phyloP scores from a whole-genome alignment of 64 coral and sea anemone species.

The Pocillopora verrucosa region DNA sequence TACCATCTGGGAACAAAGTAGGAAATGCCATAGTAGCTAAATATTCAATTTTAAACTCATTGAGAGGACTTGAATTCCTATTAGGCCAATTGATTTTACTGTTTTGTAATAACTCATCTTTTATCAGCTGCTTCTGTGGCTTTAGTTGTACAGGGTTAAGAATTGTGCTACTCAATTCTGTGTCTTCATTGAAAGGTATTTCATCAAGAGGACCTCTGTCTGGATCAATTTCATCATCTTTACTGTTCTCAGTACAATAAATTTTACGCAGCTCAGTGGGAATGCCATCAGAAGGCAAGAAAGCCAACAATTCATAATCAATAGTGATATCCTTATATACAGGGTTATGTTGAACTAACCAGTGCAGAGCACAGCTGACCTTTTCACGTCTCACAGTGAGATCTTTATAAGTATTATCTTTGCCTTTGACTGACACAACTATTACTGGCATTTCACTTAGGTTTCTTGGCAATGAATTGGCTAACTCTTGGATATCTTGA shows the following conservation, averaged over 20 bases:
- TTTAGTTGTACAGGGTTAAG: slow-evolving; percentile 24
- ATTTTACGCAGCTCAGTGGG: slow-evolving; percentile 35
- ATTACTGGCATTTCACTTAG: slow-evolving; percentile 38
- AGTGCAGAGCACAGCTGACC: slow-evolving; percentile 14
- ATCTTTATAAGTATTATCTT: slow-evolving; percentile 42
- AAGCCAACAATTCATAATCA: slow-evolving; percentile 40
- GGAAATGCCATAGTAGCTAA: slow-evolving; percentile 47
- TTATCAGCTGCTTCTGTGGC: slow-evolving; percentile 43
- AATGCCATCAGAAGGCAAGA: slow-evolving; percentile 26
- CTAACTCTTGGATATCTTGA: slow-evolving; percentile 34
- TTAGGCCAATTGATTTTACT: slow-evolving; percentile 39
- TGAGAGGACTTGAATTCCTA: background rate
- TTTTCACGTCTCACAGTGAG: slow-evolving; percentile 22
- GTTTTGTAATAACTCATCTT: slow-evolving; percentile 42
- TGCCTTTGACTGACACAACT: slow-evolving; percentile 24
- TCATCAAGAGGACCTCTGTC: slow-evolving; percentile 36
- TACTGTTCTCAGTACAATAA: slow-evolving; percentile 13
- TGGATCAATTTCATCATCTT: slow-evolving; percentile 36
- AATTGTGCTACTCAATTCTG: slow-evolving; percentile 34
- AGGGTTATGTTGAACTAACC: slow-evolving; percentile 40
- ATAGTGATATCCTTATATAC: slow-evolving; percentile 32
- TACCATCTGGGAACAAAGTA: slow-evolving; percentile 26
- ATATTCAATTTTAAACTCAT: slow-evolving; percentile 22
- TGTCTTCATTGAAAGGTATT: slow-evolving; percentile 31
- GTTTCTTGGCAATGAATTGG: slow-evolving; percentile 9